Base-by-base conservation (phyloP, 2,113 vertebrate species). In the human region DNA sequence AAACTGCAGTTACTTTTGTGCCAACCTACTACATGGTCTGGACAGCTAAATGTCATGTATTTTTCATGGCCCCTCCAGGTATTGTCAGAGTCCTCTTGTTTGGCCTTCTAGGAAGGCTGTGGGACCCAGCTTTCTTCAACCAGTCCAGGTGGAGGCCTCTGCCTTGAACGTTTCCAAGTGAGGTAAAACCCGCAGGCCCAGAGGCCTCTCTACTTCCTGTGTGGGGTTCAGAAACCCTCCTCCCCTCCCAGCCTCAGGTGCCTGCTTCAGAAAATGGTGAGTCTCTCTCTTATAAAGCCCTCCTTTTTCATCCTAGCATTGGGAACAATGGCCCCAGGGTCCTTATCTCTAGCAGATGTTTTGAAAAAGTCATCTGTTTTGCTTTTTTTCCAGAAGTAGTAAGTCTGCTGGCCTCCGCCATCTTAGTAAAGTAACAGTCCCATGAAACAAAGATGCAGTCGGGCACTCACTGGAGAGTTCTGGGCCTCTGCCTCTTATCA, bases 141-240 rank as follows among this genome's bases (percentile, higher is more conserved):
- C 90, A 78, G 59, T 23, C 52, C 81, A 97, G 92, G 84, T 82
- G 80, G 95, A 93, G 48, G 92, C 83, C 52, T 88, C 90, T 80
- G 59, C 70, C 43, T 93, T 22, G 8, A 95, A 93, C 35, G 25
- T 84, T 92, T 93, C 84, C 84, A 73, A 82, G 72, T 96, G 94
- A 97, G 76, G 88, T 52, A 55, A 80, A 89, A 5, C n/a, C 52
- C 84, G 12, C 40, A 70, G 92, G 64, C 93, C 89, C 78, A 81
- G 57, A 86, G 95, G 94, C 95, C 81, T 73, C 95, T 22, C 57
- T 27, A 22, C 97, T 98, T 98, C 98, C 98, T 98, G 98, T 97
- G 93, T 94, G 82, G 96, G 89, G 90, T 64, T 96, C 97, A 97
- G 90, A 97, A 89, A 57, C 92, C 64, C 0, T 20, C 96, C 96